Evolutionary conservation across 2,113 vertebrate species (phyloP), one percentile per base, ranked within the genome.

Genomic region (Cyanoramphus novaezelandiae): DNA sequence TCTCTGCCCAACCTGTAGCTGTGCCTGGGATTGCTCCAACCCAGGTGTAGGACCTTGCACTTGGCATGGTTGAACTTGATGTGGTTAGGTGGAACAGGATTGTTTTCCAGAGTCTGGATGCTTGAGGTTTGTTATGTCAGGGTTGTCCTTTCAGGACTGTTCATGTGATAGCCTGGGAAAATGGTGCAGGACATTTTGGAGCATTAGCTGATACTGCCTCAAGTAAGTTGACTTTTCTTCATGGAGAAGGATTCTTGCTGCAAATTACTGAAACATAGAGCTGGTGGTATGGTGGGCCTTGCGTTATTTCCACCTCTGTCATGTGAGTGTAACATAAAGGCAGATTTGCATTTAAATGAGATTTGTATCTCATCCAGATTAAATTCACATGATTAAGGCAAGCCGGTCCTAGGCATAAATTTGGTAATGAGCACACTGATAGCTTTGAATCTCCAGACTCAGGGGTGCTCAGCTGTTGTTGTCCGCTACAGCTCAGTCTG

Each of bases 81-180:
- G 11, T 8, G 10, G 14, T 18, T 33, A n/a, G 46, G 33, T 25
- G 53, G 20, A 81, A 31, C 23, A 52, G 27, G 20, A 5, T 6
- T 33, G 16, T 27, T 59, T 72, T 13, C 64, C 6, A 2, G 7
- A 35, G 37, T 8, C 41, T 83, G 47, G 7, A 4, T 71, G 28
- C 28, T 29, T 46, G 31, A 63, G 19, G 28, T 52, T 75, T 49
- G 16, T 39, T 4, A 1, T 0, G 0, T 46, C 46, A 24, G 0
- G 1, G 14, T 24, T 9, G 23, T 46, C 37, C 3, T 14, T 52
- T 29, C 21, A 39, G 31, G 21, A 35, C 17, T 53, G 4, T 44
- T 82, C 23, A 43, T 55, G 50, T 59, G 15, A 15, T 24, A 55
- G 44, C 29, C 31, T 18, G 39, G 18, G 9, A 37, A 62, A 31